A percentile compares a stretch with the other conserved stretches of the same genome.
Evolutionary conservation across 2,797 vertebrate genomes (phyloP).

Genomic region (Neosalanx taihuensis): DNA sequence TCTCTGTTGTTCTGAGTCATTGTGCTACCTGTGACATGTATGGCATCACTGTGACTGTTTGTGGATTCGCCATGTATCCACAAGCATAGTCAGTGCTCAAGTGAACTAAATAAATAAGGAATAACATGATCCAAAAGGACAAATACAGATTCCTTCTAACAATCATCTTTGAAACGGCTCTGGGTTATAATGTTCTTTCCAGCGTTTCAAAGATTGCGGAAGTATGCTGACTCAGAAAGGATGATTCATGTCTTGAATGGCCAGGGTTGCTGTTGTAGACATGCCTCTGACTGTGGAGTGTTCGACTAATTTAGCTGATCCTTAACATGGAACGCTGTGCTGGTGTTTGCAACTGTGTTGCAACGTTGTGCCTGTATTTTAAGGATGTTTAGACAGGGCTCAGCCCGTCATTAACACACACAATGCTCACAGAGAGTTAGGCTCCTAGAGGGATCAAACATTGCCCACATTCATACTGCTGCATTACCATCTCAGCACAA

Average conservation of each 20-base stretch:
- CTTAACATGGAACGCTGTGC: conserved; percentile 27
- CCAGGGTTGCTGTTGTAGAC: conserved; percentile 37
- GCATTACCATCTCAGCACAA: neutral
- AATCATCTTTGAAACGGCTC: too few species aligned
- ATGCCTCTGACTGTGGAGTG: conserved; percentile 40
- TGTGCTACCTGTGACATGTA: conserved; percentile 25
- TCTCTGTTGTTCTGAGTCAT: conserved; percentile 52
- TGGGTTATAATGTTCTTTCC: neutral
- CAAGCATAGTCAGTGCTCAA: neutral
- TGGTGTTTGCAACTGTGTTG: conserved; percentile 35
- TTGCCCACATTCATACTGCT: neutral
- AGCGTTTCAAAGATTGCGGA: conserved; percentile 4
- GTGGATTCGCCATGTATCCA: neutral
- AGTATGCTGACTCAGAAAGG: conserved; percentile 56
- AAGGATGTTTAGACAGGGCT: neutral
- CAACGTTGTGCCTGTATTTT: neutral
- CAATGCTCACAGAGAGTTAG: neutral
- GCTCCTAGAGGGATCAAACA: neutral
- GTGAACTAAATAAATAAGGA: neutral
- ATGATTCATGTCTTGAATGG: conserved; percentile 47
- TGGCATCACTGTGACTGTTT: neutral
- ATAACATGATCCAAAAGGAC: conserved; percentile 18
- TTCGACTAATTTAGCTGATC: conserved; percentile 46
- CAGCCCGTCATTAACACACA: neutral
- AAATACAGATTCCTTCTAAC: conserved; percentile 3